Conservation (phyloP, 2,888 invertebrate genomes). For the Agonopterix heracliana region DNA sequence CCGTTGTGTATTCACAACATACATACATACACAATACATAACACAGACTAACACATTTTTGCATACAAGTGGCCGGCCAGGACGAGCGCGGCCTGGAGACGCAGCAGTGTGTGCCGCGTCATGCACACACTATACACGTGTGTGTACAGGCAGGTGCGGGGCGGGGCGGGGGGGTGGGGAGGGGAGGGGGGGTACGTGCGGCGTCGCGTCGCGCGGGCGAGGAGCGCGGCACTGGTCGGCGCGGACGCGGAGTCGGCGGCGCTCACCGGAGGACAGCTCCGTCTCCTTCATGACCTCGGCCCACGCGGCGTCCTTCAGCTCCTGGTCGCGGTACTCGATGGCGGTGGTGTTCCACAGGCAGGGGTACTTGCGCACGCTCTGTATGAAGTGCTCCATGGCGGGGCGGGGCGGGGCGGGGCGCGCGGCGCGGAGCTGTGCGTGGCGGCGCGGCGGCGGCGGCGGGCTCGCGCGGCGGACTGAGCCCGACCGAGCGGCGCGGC, state of each 20-base stretch:
- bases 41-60: no score
- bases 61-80: no score
- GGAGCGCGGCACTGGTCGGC: not conserved
- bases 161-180: not conserved
- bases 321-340: constrained; percentile 69
- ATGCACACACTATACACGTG: no score
- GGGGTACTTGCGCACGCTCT: constrained; percentile 62
- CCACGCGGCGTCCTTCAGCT: constrained; percentile 70
- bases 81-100: no score
- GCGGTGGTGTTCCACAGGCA: constrained; percentile 69
- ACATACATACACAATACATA: no score
- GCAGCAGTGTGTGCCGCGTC: no score
- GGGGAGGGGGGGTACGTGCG: not conserved
- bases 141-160: not conserved
- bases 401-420: constrained; percentile 16
- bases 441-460: constrained; percentile 23
- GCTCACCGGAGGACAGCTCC: constrained; percentile 60
- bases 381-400: constrained; percentile 65
- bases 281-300: constrained; percentile 67
- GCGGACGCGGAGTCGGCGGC: not conserved
- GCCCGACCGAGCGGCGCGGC: constrained; percentile 11
- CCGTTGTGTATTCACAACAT: no score
- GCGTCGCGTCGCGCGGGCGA: not conserved
- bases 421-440: constrained; percentile 20
- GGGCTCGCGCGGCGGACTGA: constrained; percentile 25